Percentiles rank a stretch among this genome's conserved stretches.
Evolutionary conservation across 2,113 vertebrate genomes (phyloP).

Genomic region (Recurvirostra avosetta): DNA sequence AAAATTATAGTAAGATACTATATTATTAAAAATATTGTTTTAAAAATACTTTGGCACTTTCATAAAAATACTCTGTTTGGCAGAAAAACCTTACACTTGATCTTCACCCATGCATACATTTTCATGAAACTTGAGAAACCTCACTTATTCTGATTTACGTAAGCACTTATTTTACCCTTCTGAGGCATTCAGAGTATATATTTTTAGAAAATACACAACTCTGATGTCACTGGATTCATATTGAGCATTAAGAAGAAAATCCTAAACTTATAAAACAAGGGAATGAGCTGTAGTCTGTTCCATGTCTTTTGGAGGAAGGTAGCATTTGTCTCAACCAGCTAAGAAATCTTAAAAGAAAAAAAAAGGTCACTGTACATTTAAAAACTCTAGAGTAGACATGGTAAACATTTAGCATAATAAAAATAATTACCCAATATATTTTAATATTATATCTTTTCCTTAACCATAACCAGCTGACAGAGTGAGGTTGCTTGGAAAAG

Average conservation of each 20-base stretch:
- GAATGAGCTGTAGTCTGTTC: background rate
- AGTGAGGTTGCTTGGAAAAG: background rate
- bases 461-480: background rate
- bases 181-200: background rate
- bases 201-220: background rate
- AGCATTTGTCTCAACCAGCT: background rate
- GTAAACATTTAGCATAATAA: background rate
- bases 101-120: background rate
- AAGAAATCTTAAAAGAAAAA: background rate
- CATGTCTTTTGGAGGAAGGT: background rate
- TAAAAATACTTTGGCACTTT: background rate
- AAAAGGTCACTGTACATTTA: background rate
- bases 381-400: background rate
- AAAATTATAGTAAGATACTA: background rate
- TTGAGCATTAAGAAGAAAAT: background rate
- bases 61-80: background rate
- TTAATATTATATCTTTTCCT: background rate
- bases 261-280: background rate
- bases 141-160: background rate
- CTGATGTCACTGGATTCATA: background rate
- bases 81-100: background rate
- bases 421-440: background rate
- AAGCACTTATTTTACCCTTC: background rate
- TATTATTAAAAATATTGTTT: background rate
- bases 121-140: background rate